Percentiles rank a stretch among this genome's conserved stretches.
phyloP scores from a whole-genome alignment of 2,113 vertebrate species.

The Cyphomyrus discorhynchus region DNA sequence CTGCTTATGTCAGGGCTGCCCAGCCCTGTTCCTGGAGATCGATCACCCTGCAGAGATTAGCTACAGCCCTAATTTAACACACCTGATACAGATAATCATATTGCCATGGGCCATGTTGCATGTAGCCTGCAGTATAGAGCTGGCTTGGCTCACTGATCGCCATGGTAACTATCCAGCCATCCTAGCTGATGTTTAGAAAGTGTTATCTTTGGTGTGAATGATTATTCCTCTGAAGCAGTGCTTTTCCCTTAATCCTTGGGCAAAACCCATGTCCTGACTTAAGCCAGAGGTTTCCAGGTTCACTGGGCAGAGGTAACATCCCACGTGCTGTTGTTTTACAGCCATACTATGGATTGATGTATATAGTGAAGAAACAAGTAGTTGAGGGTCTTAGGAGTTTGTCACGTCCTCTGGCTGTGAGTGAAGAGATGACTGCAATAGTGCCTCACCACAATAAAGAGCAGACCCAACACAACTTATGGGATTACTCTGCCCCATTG shows the following conservation, averaged over 20 bases:
- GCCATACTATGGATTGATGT: background rate
- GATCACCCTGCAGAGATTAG: background rate
- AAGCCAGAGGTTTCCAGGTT: background rate
- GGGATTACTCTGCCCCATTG: background rate
- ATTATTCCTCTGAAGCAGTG: background rate
- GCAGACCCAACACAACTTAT: background rate
- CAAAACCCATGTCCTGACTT: background rate
- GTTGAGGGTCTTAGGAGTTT: background rate
- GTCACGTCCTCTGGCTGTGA: background rate
- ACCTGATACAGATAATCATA: no score
- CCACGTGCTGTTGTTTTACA: background rate
- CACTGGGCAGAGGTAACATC: background rate
- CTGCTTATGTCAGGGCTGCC: background rate
- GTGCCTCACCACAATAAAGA: background rate
- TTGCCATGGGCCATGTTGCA: background rate
- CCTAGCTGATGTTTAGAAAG: background rate
- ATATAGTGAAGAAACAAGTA: background rate
- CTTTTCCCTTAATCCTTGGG: background rate
- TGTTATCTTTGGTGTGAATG: background rate
- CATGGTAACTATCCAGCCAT: no score
- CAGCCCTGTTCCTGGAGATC: background rate
- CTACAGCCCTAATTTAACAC: background rate
- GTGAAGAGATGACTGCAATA: background rate
- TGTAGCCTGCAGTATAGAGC: background rate
- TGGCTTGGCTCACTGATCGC: background rate